phyloP scores from a whole-genome alignment of 2,113 vertebrate species.

The Piprites chloris region DNA sequence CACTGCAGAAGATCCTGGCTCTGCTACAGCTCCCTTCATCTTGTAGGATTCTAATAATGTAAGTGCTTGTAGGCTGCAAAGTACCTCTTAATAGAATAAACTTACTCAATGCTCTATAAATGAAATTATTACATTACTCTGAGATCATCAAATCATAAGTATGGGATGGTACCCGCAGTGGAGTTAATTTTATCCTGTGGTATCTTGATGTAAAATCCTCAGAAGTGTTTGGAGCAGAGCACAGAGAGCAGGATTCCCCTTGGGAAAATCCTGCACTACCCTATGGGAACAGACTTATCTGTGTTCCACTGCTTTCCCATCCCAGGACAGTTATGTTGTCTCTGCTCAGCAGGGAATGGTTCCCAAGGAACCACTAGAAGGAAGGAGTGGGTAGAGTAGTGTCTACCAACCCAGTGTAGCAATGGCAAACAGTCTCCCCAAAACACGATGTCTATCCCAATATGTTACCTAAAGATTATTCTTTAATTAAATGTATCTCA shows the following conservation, averaged over 20 bases:
- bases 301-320: background rate
- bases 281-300: background rate
- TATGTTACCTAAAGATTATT: background rate
- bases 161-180: background rate
- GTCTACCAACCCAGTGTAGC: background rate
- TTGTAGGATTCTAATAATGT: background rate
- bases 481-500: background rate
- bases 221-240: background rate
- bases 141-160: background rate
- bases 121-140: background rate
- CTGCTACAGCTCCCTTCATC: background rate
- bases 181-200: background rate
- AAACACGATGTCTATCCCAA: background rate
- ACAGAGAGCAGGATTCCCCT: background rate
- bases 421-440: background rate
- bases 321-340: background rate
- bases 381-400: background rate
- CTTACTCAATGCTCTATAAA: background rate
- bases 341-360: background rate
- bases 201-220: background rate
- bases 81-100: background rate
- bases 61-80: background rate
- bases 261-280: accelerated
- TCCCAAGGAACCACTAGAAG: background rate
- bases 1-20: background rate